phyloP scores from a whole-genome alignment of 2,888 invertebrate genomes.

The Tolmerus cingulatus region DNA sequence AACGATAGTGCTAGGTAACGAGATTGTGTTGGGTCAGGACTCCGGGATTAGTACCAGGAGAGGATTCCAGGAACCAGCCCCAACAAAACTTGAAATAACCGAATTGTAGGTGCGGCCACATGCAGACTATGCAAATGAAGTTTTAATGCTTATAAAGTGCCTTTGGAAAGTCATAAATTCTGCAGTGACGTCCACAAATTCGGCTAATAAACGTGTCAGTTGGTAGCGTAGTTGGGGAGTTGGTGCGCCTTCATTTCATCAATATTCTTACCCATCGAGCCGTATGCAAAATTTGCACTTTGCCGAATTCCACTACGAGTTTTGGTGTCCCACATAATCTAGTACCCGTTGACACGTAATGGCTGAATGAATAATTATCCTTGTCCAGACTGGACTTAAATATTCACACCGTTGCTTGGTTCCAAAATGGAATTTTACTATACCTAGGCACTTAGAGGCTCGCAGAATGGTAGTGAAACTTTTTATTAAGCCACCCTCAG shows the following conservation, averaged over 20 bases:
- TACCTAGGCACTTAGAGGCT: not conserved
- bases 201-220: not conserved
- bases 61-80: not conserved
- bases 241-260: not conserved
- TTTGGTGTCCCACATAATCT: not conserved
- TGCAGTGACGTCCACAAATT: not conserved
- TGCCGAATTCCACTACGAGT: not conserved
- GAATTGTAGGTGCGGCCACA: not conserved
- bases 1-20: conserved; percentile 1
- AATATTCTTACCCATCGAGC: not conserved
- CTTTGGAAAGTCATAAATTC: not conserved
- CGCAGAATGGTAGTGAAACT: conserved; percentile 16
- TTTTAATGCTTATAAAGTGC: not conserved
- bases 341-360: not conserved
- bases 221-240: not conserved
- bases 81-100: not conserved
- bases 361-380: not conserved
- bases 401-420: not conserved
- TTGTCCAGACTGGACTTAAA: not conserved
- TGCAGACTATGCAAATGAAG: not conserved
- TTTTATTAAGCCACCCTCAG: conserved; percentile 10
- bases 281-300: not conserved
- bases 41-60: not conserved
- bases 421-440: not conserved
- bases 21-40: not conserved